Evolutionary conservation across 2,888 invertebrate species (phyloP).

Genomic region (Bugulina stolonifera): DNA sequence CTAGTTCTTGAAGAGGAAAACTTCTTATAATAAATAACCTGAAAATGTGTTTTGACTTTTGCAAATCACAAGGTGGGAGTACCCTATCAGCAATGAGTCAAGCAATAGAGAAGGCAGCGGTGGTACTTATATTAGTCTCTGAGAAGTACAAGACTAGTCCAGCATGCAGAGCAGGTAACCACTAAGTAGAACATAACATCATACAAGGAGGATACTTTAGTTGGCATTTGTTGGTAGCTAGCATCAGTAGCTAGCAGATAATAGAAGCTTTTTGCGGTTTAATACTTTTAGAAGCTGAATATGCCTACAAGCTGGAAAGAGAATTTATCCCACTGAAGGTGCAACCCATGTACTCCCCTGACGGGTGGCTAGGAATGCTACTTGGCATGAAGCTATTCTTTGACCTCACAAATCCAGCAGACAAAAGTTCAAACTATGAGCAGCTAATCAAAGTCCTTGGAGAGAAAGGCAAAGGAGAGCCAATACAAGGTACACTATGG

Average conservation of each 20-base stretch:
- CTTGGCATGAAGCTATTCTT: conserved; percentile 6
- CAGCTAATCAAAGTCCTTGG: not conserved
- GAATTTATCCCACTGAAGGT: conserved; percentile 19
- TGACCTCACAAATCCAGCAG: not conserved
- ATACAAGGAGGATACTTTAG: too few relatives aligned
- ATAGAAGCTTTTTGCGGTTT: too few relatives aligned
- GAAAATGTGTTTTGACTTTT: too few relatives aligned
- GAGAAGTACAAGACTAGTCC: conserved; percentile 49
- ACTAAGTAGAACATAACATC: too few relatives aligned
- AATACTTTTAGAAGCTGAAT: conserved; percentile 1
- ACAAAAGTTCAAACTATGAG: not conserved
- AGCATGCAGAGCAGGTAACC: conserved; percentile 44
- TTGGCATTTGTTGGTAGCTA: too few relatives aligned
- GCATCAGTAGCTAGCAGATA: too few relatives aligned
- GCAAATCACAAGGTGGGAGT: conserved; percentile 40
- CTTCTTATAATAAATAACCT: too few relatives aligned
- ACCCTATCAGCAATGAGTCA: conserved; percentile 47
- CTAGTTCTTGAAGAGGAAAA: too few relatives aligned
- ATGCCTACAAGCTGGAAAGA: conserved; percentile 16
- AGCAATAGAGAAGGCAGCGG: conserved; percentile 43
- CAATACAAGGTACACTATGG: not conserved
- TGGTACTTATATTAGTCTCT: conserved; percentile 45
- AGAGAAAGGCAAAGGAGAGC: not conserved
- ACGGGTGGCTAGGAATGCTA: conserved; percentile 19
- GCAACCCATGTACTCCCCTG: not conserved